A percentile compares a stretch with the other conserved stretches of the same genome.
phyloP scores from a whole-genome alignment of 1,140 invertebrate genomes.

The Zaprionus tsacasi region DNA sequence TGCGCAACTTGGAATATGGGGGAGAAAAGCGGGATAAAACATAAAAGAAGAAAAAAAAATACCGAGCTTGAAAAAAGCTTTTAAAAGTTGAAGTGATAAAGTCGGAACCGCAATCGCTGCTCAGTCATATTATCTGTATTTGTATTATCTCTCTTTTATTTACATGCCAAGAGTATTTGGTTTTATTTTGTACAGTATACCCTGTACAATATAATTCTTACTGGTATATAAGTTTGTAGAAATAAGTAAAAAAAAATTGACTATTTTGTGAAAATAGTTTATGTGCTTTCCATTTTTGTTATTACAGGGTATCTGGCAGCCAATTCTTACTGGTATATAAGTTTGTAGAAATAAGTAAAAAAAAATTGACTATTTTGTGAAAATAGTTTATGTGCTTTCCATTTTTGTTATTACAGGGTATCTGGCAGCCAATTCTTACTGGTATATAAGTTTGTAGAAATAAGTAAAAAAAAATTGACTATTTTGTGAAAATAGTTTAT shows the following conservation, averaged over 20 bases:
- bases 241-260: background rate
- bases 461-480: background rate
- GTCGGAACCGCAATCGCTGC: constrained; percentile 29
- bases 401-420: background rate
- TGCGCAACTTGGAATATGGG: background rate
- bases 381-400: background rate
- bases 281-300: background rate
- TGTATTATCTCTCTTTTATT: constrained; percentile 47
- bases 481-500: background rate
- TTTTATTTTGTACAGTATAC: constrained; percentile 12
- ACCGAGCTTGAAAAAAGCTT: constrained; percentile 12
- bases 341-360: background rate
- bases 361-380: background rate
- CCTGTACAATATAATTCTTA: background rate
- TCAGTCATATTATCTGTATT: constrained; percentile 56
- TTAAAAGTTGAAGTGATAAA: constrained; percentile 27
- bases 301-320: too few species aligned
- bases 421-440: background rate
- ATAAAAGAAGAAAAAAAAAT: background rate
- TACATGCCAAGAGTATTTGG: constrained; percentile 26
- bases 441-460: background rate
- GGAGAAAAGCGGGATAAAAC: constrained; percentile 2
- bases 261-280: background rate
- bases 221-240: background rate
- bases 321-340: background rate